Evolutionary conservation across 2,113 vertebrate genomes (phyloP), one percentile per base, ranked within the genome.

Genomic region (Malurus alboscapulatus): DNA sequence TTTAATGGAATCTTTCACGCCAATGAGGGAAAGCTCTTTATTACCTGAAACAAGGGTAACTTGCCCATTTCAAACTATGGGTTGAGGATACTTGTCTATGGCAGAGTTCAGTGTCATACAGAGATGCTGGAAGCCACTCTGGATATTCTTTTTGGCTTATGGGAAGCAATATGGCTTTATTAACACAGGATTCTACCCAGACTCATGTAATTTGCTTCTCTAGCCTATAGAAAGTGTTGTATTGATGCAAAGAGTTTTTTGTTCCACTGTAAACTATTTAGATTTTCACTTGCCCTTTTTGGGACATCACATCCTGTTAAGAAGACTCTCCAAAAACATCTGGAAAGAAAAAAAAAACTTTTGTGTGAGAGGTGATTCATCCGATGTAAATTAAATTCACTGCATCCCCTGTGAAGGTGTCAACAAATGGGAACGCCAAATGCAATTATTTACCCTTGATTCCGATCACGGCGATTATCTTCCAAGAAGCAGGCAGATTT

Each of bases 381-480:
- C 18, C 27, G 61, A 47, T 21, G 7, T 19, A 74, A 59, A 54
- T 66, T 59, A 85, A 94, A 91, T 86, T 82, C 55, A 50, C 22
- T 77, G 30, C 27, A 77, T 67, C 30, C 22, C 24, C 55, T 67
- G 6, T 36, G 40, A 94, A 90, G 30, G 22, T 84, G 36, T 80
- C 77, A 71, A 86, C 68, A 85, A 88, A 86, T 34, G n/a, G 53
- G 51, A 83, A 81, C 0, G 3, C 65, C 79, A 80, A 91, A 67
- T 68, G 75, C 66, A 95, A 57, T 90, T 95, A 93, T 89, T 93
- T 92, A 29, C 38, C 1, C 3, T 78, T 86, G 72, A 61, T 91
- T 44, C 48, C 86, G 75, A 92, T 63, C 59, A 63, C 75, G 48
- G 48, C 32, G 29, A 84, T 93, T 81, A 45, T 77, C 69, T 94